Evolutionary conservation across 30 jellyfish, hydroid and myxozoan genomes (phyloP).

Genomic region (Aurelia coerulea): DNA sequence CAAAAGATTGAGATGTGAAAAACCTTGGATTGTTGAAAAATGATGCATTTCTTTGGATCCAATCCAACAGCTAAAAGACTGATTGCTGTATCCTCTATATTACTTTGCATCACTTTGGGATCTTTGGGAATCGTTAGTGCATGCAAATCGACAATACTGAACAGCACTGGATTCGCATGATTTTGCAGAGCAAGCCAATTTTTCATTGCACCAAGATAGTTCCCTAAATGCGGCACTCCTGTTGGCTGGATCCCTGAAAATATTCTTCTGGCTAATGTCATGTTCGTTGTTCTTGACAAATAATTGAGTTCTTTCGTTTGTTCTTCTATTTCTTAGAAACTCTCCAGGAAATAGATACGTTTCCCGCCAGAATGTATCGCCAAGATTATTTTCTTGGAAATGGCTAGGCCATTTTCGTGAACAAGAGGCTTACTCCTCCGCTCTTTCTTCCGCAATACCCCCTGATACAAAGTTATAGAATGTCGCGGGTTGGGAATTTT

Average conservation of each 20-base stretch:
- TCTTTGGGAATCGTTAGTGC: constrained; percentile 74
- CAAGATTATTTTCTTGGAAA: no score
- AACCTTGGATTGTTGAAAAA: constrained; percentile 95
- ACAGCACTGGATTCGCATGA: constrained; percentile 50
- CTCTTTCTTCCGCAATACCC: no score
- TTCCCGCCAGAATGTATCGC: no score
- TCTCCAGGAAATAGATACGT: no score
- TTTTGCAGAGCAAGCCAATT: constrained; percentile 81
- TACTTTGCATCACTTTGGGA: constrained; percentile 39
- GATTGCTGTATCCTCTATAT: constrained; percentile 57
- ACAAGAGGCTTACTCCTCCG: no score
- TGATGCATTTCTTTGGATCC: constrained; percentile 66
- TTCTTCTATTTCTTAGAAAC: no score
- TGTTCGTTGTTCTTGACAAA: background rate
- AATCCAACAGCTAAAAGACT: constrained; percentile 85
- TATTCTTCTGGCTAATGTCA: constrained; percentile 49
- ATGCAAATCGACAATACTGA: constrained; percentile 88
- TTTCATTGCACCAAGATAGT: constrained; percentile 89
- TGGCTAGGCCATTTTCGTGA: no score
- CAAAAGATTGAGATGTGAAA: background rate
- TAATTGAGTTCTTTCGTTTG: no score
- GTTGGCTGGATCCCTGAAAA: constrained; percentile 97
- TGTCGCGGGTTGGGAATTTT: no score
- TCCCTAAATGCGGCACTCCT: constrained; percentile 95
- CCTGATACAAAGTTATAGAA: no score